A percentile compares a stretch with the other conserved stretches of the same genome.
phyloP scores from a whole-genome alignment of 2,797 vertebrate genomes.

The Enteromius trimaculatus region DNA sequence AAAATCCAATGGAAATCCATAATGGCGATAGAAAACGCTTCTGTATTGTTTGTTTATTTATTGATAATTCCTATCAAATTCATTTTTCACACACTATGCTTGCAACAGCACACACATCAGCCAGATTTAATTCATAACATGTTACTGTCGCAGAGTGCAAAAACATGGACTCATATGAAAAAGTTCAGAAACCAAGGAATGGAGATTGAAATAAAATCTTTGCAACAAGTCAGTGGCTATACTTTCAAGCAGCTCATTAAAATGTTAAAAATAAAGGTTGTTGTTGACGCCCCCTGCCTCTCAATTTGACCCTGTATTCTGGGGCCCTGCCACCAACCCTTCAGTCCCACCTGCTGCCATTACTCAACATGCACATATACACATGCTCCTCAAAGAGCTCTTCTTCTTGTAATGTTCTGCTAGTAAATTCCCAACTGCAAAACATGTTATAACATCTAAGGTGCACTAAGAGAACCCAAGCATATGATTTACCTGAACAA shows the following conservation, averaged over 20 bases:
- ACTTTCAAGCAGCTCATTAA: constrained; percentile 77
- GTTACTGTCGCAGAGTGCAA: background rate
- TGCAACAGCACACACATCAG: background rate
- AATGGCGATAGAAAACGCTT: background rate
- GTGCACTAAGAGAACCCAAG: background rate
- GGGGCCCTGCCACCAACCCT: constrained; percentile 45
- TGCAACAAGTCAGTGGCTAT: constrained; percentile 60
- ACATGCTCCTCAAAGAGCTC: constrained; percentile 60
- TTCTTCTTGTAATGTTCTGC: constrained; percentile 10
- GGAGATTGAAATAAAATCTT: constrained; percentile 42
- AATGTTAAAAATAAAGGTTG: constrained; percentile 80
- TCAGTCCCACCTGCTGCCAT: constrained; percentile 58
- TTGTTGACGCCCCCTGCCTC: constrained; percentile 68
- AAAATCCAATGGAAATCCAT: background rate
- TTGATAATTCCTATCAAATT: background rate
- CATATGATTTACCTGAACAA: background rate
- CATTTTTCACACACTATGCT: background rate
- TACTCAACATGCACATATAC: constrained; percentile 67
- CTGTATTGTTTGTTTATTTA: background rate
- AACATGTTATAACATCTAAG: background rate
- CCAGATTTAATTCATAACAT: background rate
- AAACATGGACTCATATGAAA: background rate
- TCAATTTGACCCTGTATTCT: constrained; percentile 64
- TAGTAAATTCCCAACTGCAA: constrained; percentile 19
- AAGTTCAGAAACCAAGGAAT: constrained; percentile 23